Conservation (phyloP, 2,797 vertebrate species). For the Sebastes diaconus region DNA sequence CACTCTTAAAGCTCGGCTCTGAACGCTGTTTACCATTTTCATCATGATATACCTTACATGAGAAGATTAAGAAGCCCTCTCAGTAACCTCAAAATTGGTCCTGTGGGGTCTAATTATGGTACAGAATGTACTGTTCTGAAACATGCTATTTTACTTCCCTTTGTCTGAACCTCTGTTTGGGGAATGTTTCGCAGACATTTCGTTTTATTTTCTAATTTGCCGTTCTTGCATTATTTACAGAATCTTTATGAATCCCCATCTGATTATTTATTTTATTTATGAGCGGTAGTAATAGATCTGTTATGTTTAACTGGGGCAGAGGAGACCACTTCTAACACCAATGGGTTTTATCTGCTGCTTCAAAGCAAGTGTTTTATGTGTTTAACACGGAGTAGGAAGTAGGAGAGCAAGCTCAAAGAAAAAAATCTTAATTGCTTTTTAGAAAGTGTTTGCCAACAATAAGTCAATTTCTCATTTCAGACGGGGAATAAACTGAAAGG, state of each 20-base stretch:
- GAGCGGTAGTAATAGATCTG: not conserved
- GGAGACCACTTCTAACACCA: not conserved
- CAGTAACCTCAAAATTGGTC: conserved; percentile 36
- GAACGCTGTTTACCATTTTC: conserved; percentile 37
- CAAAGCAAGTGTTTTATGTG: conserved; percentile 16
- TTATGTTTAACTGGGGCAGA: conserved; percentile 31
- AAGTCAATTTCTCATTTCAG: conserved; percentile 59
- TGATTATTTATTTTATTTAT: conserved; percentile 37
- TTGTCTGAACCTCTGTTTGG: not conserved
- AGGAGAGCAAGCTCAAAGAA: not conserved
- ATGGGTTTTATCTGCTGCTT: conserved; percentile 14
- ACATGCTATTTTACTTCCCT: not conserved
- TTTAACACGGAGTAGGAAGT: conserved; percentile 22
- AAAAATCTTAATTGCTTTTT: conserved; percentile 4
- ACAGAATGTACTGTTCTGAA: conserved; percentile 8
- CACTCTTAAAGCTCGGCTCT: conserved; percentile 1
- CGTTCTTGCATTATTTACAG: conserved; percentile 40
- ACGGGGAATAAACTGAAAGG: conserved; percentile 28
- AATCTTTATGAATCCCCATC: conserved; percentile 30
- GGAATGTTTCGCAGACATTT: not conserved
- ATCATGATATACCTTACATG: conserved; percentile 24
- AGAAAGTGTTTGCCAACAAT: conserved; percentile 40
- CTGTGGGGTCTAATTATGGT: conserved; percentile 66
- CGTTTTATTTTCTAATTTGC: conserved; percentile 27
- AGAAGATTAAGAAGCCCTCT: conserved; percentile 20